Evolutionary conservation across 2,888 invertebrate species (phyloP), one percentile per base, ranked within the genome.

Genomic region (Athalia cordata): DNA sequence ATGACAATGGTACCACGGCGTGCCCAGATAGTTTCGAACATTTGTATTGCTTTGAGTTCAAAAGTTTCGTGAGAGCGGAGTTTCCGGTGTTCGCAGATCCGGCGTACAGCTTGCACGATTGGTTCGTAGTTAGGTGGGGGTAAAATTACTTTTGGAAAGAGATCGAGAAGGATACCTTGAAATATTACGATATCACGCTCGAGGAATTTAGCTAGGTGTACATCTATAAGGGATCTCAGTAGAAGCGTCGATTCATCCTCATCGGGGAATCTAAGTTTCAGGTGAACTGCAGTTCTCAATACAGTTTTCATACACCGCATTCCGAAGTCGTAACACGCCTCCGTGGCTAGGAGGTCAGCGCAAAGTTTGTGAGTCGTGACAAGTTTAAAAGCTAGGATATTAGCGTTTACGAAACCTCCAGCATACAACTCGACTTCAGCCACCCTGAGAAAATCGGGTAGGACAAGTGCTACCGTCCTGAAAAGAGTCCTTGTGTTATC

Each of bases 401-500:
- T 87, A 11, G 93, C 92, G 59, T 91, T 88, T 49, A 90, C 84
- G 85, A 93, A 93, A 29, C 93, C 93, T 80, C 89, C 92, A 0
- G 93, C 92, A 83, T 92, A 93, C 9, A 94, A 89, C 11, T 91
- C 91, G 78, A 93, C 91, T 87, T 93, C 93, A 47, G 91, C 91
- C 82, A 94, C 93, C 89, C 92, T 91, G 43, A 91, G 90, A 70
- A 92, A 90, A 85, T 94, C 93, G 0, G 93, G 93, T 15, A 92
- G 91, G 91, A 92, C 92, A 92, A 93, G 92, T 13, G 93, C 92
- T 11, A 93, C 92, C 0, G 92, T 92, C 61, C 94, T 90, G 87
- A 94, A 94, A 50, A 93, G 87, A 5, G 91, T 83, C 85, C 90
- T 93, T 49, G 93, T 89, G 84, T 93, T 93, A 84, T 93, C 93